Evolutionary conservation across 2,797 vertebrate genomes (phyloP).

Genomic region (Aldrovandia affinis): DNA sequence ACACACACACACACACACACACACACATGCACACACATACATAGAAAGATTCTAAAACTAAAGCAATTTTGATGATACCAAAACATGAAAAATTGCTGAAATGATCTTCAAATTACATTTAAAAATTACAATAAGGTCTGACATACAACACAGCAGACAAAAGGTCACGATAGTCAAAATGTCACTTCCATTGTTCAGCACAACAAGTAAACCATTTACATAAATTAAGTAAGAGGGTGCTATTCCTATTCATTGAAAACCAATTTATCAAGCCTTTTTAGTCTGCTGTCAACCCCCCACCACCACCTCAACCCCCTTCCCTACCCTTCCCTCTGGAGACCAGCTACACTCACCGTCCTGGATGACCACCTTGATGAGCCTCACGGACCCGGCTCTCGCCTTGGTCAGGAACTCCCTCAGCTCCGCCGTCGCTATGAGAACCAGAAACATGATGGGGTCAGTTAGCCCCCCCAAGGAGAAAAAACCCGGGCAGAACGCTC

Average conservation of each 20-base stretch:
- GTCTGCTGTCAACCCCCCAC: not conserved
- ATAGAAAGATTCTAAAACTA: not conserved
- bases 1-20: conserved; percentile 29
- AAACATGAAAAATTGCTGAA: not conserved
- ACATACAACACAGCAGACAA: not conserved
- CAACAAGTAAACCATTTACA: not conserved
- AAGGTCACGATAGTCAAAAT: not conserved
- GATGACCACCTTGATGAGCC: conserved; percentile 94
- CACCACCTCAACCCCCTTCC: not conserved
- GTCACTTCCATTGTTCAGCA: not conserved
- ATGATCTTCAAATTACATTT: not conserved
- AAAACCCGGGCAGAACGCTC: not conserved
- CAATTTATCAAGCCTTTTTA: not conserved
- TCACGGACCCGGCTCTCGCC: conserved; percentile 86
- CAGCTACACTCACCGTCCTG: conserved; percentile 85
- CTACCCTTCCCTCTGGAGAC: not conserved
- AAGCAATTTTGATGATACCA: not conserved
- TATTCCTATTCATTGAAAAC: not conserved
- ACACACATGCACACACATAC: not conserved
- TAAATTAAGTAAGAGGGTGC: not conserved
- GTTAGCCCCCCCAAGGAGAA: conserved; percentile 13
- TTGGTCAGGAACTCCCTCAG: conserved; percentile 93
- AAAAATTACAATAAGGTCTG: not conserved
- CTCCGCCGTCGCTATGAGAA: conserved; percentile 92
- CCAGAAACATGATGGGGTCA: conserved; percentile 84